Conservation (phyloP, 1,140 invertebrate genomes). For the Bombus impatiens region DNA sequence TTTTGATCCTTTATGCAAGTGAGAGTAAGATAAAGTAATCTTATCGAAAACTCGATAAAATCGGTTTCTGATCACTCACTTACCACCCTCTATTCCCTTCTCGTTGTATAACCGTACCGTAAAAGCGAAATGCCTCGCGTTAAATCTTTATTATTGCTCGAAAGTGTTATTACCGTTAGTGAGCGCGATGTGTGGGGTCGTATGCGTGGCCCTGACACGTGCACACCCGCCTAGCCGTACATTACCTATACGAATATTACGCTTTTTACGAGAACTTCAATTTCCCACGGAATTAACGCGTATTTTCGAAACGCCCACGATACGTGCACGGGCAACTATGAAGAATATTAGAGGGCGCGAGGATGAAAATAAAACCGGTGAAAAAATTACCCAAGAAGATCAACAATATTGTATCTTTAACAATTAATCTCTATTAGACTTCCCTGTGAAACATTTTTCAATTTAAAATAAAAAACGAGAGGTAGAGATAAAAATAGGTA, state of each 20-base stretch:
- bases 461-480: not conserved
- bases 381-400: not conserved
- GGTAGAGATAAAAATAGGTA: not conserved
- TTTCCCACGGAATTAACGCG: conserved; percentile 37
- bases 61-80: conserved; percentile 35
- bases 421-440: too few relatives aligned
- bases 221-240: conserved; percentile 9
- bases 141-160: conserved; percentile 45
- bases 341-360: not conserved
- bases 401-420: not conserved
- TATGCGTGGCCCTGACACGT: conserved; percentile 28
- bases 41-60: conserved; percentile 17
- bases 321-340: not conserved
- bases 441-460: not conserved
- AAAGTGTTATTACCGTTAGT: conserved; percentile 38
- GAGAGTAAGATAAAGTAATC: not conserved
- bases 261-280: conserved; percentile 42
- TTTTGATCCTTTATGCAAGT: not conserved
- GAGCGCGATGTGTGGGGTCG: not conserved
- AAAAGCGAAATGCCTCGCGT: conserved; percentile 30
- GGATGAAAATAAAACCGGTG: not conserved
- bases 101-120: conserved; percentile 18
- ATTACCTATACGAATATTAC: conserved; percentile 47
- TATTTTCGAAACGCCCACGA: conserved; percentile 19
- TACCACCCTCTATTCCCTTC: not conserved